These are phyloP conservation scores for Tetanocera ferruginea DNA, from an alignment of 2,888 invertebrate species.

Conservation along the genomic window DNA sequence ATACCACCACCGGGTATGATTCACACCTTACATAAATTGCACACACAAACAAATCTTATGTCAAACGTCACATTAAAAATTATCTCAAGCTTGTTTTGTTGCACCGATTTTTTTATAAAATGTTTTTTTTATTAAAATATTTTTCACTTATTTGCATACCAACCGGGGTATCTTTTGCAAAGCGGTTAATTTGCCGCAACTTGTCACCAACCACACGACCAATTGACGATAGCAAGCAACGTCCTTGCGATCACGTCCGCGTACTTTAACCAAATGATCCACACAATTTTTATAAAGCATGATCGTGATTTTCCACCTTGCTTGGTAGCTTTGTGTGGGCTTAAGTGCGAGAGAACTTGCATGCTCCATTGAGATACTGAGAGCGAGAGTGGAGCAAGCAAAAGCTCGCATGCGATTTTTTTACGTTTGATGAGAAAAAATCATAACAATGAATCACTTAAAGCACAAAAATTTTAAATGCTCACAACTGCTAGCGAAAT, in stretches of 20 bases:
- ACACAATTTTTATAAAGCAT: neutral
- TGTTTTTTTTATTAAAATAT: neutral
- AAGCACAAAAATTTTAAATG: no score
- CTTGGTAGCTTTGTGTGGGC: neutral
- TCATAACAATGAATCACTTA: no score
- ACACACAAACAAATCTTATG: no score
- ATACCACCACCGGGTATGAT: no score
- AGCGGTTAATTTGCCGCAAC: neutral
- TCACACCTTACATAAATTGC: no score
- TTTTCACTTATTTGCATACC: neutral
- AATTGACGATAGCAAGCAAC: neutral
- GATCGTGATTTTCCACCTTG: constrained; percentile 21
- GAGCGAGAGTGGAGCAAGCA: neutral
- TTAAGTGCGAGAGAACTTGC: constrained; percentile 3
- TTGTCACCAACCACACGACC: neutral
- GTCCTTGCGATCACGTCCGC: constrained; percentile 42
- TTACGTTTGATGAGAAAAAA: no score
- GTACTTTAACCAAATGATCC: constrained; percentile 42
- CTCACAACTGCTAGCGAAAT: neutral
- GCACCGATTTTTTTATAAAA: neutral
- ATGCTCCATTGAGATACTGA: neutral
- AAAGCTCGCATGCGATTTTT: neutral
- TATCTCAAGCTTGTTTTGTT: neutral
- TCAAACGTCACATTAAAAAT: no score
- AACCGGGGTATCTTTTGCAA: neutral